Evolutionary conservation across 2,113 vertebrate species (phyloP).

Genomic region (Verasper variegatus): DNA sequence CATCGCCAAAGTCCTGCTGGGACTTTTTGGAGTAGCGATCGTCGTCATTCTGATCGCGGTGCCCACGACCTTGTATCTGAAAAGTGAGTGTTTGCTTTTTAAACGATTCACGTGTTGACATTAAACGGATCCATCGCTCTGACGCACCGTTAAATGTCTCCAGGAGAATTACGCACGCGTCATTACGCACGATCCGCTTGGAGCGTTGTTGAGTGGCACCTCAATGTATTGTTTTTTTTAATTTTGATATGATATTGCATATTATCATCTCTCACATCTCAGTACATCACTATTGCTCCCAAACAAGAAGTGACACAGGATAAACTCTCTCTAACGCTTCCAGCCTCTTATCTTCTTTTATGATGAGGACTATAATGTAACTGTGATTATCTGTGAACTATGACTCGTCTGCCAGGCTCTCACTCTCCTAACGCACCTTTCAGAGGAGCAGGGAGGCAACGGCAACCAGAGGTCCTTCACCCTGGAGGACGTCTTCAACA

Average conservation of each 20-base stretch:
- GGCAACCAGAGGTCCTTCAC: conserved; percentile 76
- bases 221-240: not conserved
- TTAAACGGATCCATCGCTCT: not conserved
- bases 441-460: conserved; percentile 43
- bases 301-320: too few species aligned
- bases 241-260: too few species aligned
- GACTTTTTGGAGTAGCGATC: conserved; percentile 60
- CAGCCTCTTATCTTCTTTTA: conserved; percentile 10
- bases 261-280: too few species aligned
- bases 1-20: conserved; percentile 76
- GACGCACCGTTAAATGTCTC: not conserved
- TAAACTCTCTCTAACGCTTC: not conserved
- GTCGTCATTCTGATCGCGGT: conserved; percentile 79
- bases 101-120: not conserved
- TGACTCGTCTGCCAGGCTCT: not conserved
- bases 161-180: conserved; percentile 42
- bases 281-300: not conserved
- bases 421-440: conserved; percentile 11
- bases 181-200: conserved; percentile 44
- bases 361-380: not conserved
- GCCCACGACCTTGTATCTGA: conserved; percentile 74
- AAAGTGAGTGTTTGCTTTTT: conserved; percentile 63
- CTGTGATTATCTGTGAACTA: not conserved
- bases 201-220: not conserved
- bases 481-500: conserved; percentile 89